Percentiles rank a stretch among this genome's conserved stretches.
These are phyloP conservation scores for Acrobasis consociella DNA, from an alignment of 2,888 invertebrate genomes.

Conservation along the genomic window DNA sequence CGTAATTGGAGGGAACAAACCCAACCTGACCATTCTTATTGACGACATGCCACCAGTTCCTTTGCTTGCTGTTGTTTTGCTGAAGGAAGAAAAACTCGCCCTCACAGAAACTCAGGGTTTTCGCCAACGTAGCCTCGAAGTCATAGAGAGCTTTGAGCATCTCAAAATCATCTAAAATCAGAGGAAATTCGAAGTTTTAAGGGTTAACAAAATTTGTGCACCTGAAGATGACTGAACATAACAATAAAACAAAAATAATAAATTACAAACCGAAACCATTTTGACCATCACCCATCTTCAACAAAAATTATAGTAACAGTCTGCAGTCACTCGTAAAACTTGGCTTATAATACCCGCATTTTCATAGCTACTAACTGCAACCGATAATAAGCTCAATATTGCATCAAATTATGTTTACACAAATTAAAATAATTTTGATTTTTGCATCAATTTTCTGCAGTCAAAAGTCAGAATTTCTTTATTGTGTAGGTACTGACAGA, in stretches of 20 bases:
- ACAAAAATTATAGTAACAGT: neutral
- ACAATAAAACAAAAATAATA: conserved; percentile 13
- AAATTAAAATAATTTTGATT: too few species aligned
- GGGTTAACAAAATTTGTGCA: conserved; percentile 34
- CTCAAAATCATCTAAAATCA: conserved; percentile 86
- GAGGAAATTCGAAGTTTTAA: conserved; percentile 4
- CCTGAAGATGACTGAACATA: conserved; percentile 19
- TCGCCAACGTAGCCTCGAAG: conserved; percentile 92
- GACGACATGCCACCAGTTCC: conserved; percentile 95
- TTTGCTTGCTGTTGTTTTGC: conserved; percentile 89
- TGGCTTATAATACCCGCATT: neutral
- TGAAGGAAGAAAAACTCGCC: conserved; percentile 92
- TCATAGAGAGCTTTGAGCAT: conserved; percentile 93
- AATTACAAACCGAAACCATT: conserved; percentile 19
- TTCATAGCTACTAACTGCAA: neutral
- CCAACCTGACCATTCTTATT: conserved; percentile 92
- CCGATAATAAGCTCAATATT: neutral
- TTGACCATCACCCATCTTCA: conserved; percentile 15
- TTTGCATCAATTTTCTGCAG: too few species aligned
- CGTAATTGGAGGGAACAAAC: conserved; percentile 94
- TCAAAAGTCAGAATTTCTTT: too few species aligned
- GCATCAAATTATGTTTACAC: too few species aligned
- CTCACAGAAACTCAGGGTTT: conserved; percentile 90
- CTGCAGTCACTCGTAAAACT: neutral
- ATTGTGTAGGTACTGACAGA: too few species aligned